A percentile compares a stretch with the other conserved stretches of the same genome.
phyloP scores from a whole-genome alignment of 2,888 invertebrate genomes.

The Dolichomitus sp. region DNA sequence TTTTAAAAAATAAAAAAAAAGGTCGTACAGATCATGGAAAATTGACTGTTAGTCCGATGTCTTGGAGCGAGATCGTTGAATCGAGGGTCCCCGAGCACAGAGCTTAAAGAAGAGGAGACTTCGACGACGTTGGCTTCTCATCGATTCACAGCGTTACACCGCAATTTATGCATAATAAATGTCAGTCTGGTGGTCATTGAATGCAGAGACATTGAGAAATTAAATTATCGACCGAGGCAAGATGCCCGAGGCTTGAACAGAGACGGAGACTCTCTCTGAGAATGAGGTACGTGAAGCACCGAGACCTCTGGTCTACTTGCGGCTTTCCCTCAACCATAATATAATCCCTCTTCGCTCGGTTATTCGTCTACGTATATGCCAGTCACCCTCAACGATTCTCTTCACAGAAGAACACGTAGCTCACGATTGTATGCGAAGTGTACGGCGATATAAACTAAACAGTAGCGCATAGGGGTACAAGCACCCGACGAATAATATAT shows the following conservation, averaged over 20 bases:
- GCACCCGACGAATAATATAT: constrained; percentile 25
- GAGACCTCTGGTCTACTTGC: constrained; percentile 44
- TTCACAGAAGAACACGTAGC: constrained; percentile 25
- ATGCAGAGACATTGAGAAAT: constrained; percentile 63
- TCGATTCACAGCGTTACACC: constrained; percentile 35
- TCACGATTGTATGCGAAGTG: constrained; percentile 42
- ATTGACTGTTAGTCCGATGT: neutral
- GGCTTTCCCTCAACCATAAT: constrained; percentile 37
- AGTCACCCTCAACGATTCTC: constrained; percentile 39
- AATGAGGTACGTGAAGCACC: neutral
- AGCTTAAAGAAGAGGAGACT: neutral
- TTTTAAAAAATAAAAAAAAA: neutral
- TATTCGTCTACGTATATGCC: constrained; percentile 24
- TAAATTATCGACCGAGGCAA: constrained; percentile 67
- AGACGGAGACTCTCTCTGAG: neutral
- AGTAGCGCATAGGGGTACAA: neutral
- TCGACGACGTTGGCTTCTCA: constrained; percentile 26
- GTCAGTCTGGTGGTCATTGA: constrained; percentile 40
- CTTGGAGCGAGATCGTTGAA: constrained; percentile 12
- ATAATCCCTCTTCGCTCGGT: constrained; percentile 39
- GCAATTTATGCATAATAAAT: constrained; percentile 58
- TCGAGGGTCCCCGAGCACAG: neutral
- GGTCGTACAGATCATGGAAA: constrained; percentile 2
- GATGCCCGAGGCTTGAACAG: constrained; percentile 36
- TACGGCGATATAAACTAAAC: constrained; percentile 18